Base-by-base conservation (phyloP, 2,888 invertebrate genomes). In the Eupeodes latifasciatus region DNA sequence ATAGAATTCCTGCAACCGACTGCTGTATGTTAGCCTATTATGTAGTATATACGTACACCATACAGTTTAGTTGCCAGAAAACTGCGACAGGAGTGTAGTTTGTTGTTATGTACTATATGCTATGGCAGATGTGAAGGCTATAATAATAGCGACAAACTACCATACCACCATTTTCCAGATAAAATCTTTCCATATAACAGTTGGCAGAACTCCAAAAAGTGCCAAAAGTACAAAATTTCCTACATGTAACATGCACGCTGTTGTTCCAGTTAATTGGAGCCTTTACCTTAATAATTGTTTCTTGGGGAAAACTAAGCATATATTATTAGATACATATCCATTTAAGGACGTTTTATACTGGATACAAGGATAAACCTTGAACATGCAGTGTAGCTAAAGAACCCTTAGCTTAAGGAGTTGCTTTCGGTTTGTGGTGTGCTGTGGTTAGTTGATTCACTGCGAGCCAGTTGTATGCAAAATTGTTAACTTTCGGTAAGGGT, bases 51-150 rank as follows among this genome's bases (percentile, higher is more conserved):
- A 51, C 27, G 11, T 62, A 47, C 53, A 62, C 61, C 75, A 71
- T 27, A 27, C 79, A 79, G 74, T 84, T 79, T 75, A 57, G 79
- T 74, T 84, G 79, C 79, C 74, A 84, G 69, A 79, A 84, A 40
- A 84, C 53, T 84, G 83, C 79, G 74, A 47, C 72, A 59, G 34
- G 27, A 57, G 57, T 47, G 66, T 74, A 61, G 40, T 75, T 40
- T n/a, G 47, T 51, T 40, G 40, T 19, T 19, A 19, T 19, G 19
- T 19, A 19, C 40, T 40, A 40, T 40, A 40, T 69, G 40, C 44
- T 81, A 59, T 51, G 53, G n/a, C 53, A 75, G 67, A 34, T 77
- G 67, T 57, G 59, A 47, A 27, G 40, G 40, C 40, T 9, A 40
- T 40, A 40, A 64, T 64, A 16, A 80, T 36, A 55, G 81, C 57